Evolutionary conservation across 2,113 vertebrate genomes (phyloP).

Genomic region (Bujurquina vittata): DNA sequence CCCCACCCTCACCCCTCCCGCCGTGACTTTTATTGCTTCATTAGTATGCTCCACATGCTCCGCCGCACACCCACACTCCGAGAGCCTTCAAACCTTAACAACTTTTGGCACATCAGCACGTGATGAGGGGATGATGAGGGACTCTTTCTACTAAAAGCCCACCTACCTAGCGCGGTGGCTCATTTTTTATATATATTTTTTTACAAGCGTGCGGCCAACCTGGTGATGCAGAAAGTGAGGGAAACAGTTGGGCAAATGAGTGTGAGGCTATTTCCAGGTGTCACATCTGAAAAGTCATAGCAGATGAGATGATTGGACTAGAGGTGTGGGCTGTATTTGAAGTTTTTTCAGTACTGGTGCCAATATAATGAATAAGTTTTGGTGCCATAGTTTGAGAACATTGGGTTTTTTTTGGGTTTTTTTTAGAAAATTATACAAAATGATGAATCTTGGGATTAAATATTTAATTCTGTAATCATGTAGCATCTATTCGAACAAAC

Average conservation of each 20-base stretch:
- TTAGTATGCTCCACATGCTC: slow-evolving; percentile 91
- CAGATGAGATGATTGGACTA: not conserved
- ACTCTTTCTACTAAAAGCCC: slow-evolving; percentile 58
- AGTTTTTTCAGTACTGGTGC: not conserved
- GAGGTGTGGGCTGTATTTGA: not conserved
- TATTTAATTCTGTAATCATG: not conserved
- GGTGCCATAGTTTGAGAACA: not conserved
- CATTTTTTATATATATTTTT: slow-evolving; percentile 21
- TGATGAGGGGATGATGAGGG: slow-evolving; percentile 69
- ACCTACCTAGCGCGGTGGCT: slow-evolving; percentile 53
- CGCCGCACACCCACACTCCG: slow-evolving; percentile 76
- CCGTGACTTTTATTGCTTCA: slow-evolving; percentile 97
- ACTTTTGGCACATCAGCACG: slow-evolving; percentile 68
- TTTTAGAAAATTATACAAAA: not conserved
- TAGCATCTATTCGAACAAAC: not conserved
- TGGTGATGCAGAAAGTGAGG: slow-evolving; percentile 4
- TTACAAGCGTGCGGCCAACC: slow-evolving; percentile 7
- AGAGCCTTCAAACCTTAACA: slow-evolving; percentile 72
- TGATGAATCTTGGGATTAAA: not conserved
- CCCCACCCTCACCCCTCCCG: slow-evolving; percentile 77
- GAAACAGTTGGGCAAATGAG: slow-evolving; percentile 22
- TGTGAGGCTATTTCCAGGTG: not conserved
- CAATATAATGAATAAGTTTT: not conserved
- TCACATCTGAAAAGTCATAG: slow-evolving; percentile 7
- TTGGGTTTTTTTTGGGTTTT: too few relatives aligned